Evolutionary conservation across 2,113 vertebrate genomes (phyloP).

Genomic region (Pitta sordida): DNA sequence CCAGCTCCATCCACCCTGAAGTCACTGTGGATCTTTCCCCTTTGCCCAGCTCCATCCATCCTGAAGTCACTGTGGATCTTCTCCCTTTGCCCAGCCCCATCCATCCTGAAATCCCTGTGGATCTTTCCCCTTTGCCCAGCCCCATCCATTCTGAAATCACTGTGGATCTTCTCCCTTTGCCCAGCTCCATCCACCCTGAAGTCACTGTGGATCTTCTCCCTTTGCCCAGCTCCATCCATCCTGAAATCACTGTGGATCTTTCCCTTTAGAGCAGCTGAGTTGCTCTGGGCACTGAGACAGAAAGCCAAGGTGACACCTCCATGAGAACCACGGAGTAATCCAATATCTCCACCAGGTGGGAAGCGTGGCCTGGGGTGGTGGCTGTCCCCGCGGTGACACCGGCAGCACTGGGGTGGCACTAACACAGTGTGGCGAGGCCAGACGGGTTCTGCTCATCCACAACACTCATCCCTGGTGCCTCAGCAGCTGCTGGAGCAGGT

Average conservation of each 20-base stretch:
- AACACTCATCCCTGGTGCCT: not conserved
- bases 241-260: fast-evolving
- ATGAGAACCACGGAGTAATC: fast-evolving
- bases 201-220: fast-evolving
- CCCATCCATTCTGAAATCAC: not conserved
- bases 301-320: not conserved
- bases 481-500: not conserved
- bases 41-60: too few species aligned
- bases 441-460: fast-evolving
- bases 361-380: not conserved
- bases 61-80: too few species aligned
- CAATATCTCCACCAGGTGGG: not conserved
- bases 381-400: not conserved
- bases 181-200: not conserved
- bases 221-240: not conserved
- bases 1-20: not conserved
- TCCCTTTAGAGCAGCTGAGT: not conserved
- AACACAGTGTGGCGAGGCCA: fast-evolving
- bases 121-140: not conserved
- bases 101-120: fast-evolving
- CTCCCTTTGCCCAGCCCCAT: not conserved
- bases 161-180: too few species aligned
- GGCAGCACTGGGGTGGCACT: not conserved
- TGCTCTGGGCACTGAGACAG: not conserved
- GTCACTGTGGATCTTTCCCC: fast-evolving